Percentiles rank a stretch among this genome's conserved stretches.
Evolutionary conservation across 1,140 invertebrate species (phyloP).

Genomic region (Listronotus oregonensis): DNA sequence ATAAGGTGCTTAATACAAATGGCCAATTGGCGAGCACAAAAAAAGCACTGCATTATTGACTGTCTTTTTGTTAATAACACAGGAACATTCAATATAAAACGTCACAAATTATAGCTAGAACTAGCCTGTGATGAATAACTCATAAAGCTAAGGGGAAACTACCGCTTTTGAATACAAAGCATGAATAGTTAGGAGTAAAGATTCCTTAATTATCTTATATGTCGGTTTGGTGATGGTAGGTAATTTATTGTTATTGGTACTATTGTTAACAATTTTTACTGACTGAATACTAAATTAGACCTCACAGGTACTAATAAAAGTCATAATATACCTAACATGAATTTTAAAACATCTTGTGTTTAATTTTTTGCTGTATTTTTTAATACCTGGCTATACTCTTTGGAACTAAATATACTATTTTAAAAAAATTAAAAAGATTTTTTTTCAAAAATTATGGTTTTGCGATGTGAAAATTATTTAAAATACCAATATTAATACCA

Average conservation of each 20-base stretch:
- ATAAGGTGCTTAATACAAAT: too few relatives aligned
- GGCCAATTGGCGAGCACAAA: too few relatives aligned
- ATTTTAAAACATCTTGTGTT: slow-evolving; percentile 15
- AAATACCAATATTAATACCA: too few relatives aligned
- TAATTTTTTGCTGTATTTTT: too few relatives aligned
- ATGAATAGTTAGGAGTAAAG: slow-evolving; percentile 44
- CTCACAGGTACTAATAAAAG: slow-evolving; percentile 39
- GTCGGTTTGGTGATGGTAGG: slow-evolving; percentile 47
- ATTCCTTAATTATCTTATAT: slow-evolving; percentile 46
- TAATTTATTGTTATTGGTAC: slow-evolving; percentile 53
- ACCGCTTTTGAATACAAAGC: slow-evolving; percentile 47
- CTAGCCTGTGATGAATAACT: slow-evolving; percentile 48
- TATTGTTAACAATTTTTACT: slow-evolving; percentile 51
- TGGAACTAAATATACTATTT: too few relatives aligned
- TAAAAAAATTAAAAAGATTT: too few relatives aligned
- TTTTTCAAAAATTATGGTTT: too few relatives aligned
- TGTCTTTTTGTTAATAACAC: too few relatives aligned
- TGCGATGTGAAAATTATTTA: too few relatives aligned
- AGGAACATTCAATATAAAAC: slow-evolving; percentile 48
- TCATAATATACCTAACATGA: slow-evolving; percentile 13
- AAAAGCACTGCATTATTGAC: too few relatives aligned
- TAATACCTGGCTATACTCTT: not conserved
- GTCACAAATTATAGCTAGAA: slow-evolving; percentile 53
- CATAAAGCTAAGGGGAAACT: slow-evolving; percentile 49
- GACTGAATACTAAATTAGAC: slow-evolving; percentile 51